phyloP scores from a whole-genome alignment of 2,113 vertebrate genomes.

The Proterorhinus semilunaris region DNA sequence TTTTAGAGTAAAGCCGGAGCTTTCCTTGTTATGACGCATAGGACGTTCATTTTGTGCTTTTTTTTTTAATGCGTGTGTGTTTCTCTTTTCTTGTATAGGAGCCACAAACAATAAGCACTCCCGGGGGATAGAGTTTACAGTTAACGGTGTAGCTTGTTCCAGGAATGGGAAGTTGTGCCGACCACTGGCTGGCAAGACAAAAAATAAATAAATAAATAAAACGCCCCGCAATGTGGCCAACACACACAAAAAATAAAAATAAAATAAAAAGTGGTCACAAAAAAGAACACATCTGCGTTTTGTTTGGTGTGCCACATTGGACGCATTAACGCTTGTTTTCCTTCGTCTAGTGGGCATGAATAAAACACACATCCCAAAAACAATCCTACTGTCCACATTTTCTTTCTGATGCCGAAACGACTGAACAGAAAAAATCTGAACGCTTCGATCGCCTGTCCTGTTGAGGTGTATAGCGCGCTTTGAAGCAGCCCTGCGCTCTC shows the following conservation, averaged over 20 bases:
- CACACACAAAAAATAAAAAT: neutral
- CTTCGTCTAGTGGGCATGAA: neutral
- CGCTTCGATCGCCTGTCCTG: neutral
- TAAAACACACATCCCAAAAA: neutral
- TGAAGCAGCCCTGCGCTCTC: slow-evolving; percentile 37
- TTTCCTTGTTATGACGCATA: slow-evolving; percentile 4
- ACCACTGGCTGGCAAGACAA: neutral
- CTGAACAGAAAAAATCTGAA: too few relatives aligned
- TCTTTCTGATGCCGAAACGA: neutral
- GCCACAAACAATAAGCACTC: neutral
- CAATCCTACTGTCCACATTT: neutral
- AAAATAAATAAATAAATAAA: neutral
- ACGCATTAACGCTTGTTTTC: neutral
- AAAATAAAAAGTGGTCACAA: neutral
- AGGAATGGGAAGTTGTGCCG: slow-evolving; percentile 59
- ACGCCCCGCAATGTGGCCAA: slow-evolving; percentile 21
- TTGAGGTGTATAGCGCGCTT: slow-evolving; percentile 24
- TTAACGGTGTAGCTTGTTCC: slow-evolving; percentile 11
- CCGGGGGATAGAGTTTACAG: neutral
- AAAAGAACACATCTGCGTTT: slow-evolving; percentile 1
- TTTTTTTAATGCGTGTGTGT: too few relatives aligned
- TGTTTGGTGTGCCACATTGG: neutral
- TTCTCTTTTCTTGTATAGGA: too few relatives aligned
- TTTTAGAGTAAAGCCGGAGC: slow-evolving; percentile 37
- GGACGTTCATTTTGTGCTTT: slow-evolving; percentile 3